Evolutionary conservation across 1,140 invertebrate species (phyloP).

Genomic region (Trialeurodes vaporariorum): DNA sequence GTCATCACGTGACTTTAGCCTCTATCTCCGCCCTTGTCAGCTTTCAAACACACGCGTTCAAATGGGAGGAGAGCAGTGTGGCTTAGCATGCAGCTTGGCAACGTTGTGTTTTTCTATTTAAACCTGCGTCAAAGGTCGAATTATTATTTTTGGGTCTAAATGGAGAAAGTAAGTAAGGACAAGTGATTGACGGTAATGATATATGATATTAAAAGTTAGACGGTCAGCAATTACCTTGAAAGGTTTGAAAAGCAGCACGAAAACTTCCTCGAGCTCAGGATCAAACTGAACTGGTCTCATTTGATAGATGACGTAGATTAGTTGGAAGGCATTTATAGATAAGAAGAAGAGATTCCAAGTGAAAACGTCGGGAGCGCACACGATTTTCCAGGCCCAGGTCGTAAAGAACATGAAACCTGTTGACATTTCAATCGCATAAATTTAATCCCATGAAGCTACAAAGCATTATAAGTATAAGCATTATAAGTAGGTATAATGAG

Average conservation of each 20-base stretch:
- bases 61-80: no score
- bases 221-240: slow-evolving; percentile 51
- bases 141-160: no score
- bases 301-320: slow-evolving; percentile 68
- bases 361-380: slow-evolving; percentile 78
- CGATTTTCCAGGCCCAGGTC: slow-evolving; percentile 79
- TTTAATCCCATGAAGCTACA: no score
- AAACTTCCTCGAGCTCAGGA: slow-evolving; percentile 72
- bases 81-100: no score
- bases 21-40: no score
- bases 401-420: slow-evolving; percentile 71
- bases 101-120: no score
- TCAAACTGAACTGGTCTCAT: slow-evolving; percentile 76
- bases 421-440: no score
- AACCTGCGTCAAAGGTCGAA: no score
- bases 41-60: no score
- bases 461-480: no score
- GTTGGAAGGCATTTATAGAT: slow-evolving; percentile 69
- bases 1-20: no score
- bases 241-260: slow-evolving; percentile 66
- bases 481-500: no score
- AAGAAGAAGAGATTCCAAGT: slow-evolving; percentile 81
- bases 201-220: neutral
- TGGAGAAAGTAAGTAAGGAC: neutral
- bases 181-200: neutral